Evolutionary conservation across 2,888 invertebrate genomes (phyloP).

Genomic region (Dryobota labecula): DNA sequence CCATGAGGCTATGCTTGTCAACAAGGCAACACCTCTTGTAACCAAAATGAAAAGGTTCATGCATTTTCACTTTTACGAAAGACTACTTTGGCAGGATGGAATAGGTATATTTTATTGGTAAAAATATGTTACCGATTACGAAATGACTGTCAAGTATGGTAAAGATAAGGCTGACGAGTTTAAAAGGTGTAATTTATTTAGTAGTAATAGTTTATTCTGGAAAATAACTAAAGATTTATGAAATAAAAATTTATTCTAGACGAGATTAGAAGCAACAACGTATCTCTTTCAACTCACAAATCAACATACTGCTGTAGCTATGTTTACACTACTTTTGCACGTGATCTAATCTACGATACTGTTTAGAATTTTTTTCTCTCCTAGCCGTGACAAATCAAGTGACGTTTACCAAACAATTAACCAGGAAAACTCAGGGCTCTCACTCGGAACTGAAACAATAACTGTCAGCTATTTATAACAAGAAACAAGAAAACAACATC

Average conservation of each 20-base stretch:
- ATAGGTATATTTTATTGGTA: background rate
- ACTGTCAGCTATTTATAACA: conserved; percentile 11
- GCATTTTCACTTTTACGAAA: conserved; percentile 51
- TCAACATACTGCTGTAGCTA: background rate
- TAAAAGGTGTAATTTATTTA: background rate
- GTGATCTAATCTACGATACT: too few species aligned
- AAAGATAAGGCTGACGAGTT: background rate
- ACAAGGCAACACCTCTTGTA: conserved; percentile 12
- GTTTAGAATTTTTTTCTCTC: background rate
- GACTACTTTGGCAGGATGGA: background rate
- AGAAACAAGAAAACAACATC: conserved; percentile 29
- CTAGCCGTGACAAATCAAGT: conserved; percentile 7
- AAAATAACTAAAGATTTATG: background rate
- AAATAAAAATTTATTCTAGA: too few species aligned
- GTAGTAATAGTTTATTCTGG: background rate
- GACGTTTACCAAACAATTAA: conserved; percentile 28
- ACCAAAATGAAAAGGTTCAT: conserved; percentile 9
- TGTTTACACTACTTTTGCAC: background rate
- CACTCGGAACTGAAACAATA: conserved; percentile 37
- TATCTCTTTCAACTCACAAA: background rate
- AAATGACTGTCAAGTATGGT: background rate
- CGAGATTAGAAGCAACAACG: background rate
- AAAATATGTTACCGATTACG: conserved; percentile 3
- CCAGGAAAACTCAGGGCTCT: conserved; percentile 31
- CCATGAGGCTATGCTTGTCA: conserved; percentile 18